phyloP scores from a whole-genome alignment of 2,888 invertebrate genomes.

The Chesias legatella region DNA sequence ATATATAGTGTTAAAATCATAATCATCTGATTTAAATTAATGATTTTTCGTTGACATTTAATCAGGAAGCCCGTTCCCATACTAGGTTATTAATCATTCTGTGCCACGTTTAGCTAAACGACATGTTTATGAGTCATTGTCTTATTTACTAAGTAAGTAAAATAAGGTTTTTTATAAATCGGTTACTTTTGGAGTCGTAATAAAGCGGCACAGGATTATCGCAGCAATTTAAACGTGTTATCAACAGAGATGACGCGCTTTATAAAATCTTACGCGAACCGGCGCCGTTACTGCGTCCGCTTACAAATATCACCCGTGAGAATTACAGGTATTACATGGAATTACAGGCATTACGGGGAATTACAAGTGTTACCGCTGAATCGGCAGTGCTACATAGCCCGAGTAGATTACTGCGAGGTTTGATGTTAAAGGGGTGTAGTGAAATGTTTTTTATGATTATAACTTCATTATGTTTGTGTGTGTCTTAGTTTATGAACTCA shows the following conservation, averaged over 20 bases:
- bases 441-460: conserved; percentile 7
- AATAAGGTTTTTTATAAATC: too few species aligned
- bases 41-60: too few species aligned
- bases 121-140: too few species aligned
- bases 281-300: conserved; percentile 35
- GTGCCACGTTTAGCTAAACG: too few species aligned
- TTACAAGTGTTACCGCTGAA: conserved; percentile 28
- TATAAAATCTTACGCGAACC: conserved; percentile 35
- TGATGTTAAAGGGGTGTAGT: conserved; percentile 31
- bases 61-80: too few species aligned
- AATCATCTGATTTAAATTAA: too few species aligned
- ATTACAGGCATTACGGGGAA: conserved; percentile 42
- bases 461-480: neutral
- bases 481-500: too few species aligned
- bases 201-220: conserved; percentile 14
- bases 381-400: conserved; percentile 27
- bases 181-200: neutral
- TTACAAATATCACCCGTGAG: conserved; percentile 48
- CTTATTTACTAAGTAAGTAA: too few species aligned
- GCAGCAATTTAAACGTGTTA: conserved; percentile 21
- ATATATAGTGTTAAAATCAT: too few species aligned
- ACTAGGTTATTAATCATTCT: too few species aligned
- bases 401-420: conserved; percentile 36
- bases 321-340: conserved; percentile 40
- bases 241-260: conserved; percentile 29